Evolutionary conservation across 1,140 invertebrate genomes (phyloP).

Genomic region (Bombus waltoni): DNA sequence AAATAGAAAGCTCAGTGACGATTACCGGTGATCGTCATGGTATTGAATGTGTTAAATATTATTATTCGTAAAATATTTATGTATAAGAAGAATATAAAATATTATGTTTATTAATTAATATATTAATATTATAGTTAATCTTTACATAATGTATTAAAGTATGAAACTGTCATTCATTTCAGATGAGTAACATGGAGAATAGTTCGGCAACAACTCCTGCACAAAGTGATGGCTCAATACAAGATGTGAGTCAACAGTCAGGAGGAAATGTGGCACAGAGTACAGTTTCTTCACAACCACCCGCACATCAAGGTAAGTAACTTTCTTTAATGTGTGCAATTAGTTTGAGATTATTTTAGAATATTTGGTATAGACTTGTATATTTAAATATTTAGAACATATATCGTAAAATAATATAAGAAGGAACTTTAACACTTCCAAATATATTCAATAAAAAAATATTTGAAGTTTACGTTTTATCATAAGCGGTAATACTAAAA

Average conservation of each 20-base stretch:
- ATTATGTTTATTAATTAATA: not conserved
- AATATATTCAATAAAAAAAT: not conserved
- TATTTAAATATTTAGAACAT: not conserved
- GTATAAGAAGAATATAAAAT: too few species aligned
- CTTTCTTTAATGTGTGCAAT: not conserved
- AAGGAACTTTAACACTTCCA: not conserved
- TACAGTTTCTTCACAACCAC: constrained; percentile 75
- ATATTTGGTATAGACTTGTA: not conserved
- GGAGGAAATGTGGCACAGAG: constrained; percentile 74
- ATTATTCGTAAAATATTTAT: not conserved
- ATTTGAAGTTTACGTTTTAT: not conserved
- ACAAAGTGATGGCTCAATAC: constrained; percentile 77
- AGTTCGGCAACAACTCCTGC: constrained; percentile 76
- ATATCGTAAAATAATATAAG: not conserved
- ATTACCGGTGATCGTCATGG: too few species aligned
- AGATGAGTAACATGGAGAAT: constrained; percentile 81
- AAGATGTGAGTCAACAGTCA: constrained; percentile 78
- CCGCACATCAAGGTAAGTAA: constrained; percentile 78
- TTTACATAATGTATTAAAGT: not conserved
- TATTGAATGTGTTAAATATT: not conserved
- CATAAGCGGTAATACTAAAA: not conserved
- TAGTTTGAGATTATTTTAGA: not conserved
- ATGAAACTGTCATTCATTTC: constrained; percentile 6
- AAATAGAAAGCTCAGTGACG: too few species aligned
- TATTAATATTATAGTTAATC: not conserved